phyloP scores from a whole-genome alignment of 1,140 invertebrate species.

The Drosophila nasuta region DNA sequence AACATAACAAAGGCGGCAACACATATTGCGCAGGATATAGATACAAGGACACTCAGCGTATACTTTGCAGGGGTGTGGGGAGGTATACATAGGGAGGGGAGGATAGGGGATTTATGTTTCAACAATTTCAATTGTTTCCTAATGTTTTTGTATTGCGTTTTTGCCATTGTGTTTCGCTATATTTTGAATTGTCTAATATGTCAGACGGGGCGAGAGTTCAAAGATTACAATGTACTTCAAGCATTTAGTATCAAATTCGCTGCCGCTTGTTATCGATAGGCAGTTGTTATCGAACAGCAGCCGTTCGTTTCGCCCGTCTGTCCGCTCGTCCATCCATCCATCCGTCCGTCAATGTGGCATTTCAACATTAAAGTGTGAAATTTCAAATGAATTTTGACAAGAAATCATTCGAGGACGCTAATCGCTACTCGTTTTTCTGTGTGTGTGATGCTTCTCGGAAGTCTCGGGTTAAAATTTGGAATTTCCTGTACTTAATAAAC shows the following conservation, averaged over 20 bases:
- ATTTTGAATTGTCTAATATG: slow-evolving; percentile 63
- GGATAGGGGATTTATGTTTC: slow-evolving; percentile 70
- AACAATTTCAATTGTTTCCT: slow-evolving; percentile 80
- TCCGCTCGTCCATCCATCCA: not conserved
- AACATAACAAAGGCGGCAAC: slow-evolving; percentile 62
- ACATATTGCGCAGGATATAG: slow-evolving; percentile 76
- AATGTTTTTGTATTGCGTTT: slow-evolving; percentile 79
- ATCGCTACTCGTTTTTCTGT: slow-evolving; percentile 11
- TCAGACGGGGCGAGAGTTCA: slow-evolving; percentile 64
- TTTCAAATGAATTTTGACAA: slow-evolving; percentile 78
- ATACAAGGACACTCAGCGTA: slow-evolving; percentile 39
- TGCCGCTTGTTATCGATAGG: slow-evolving; percentile 49
- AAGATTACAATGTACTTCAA: slow-evolving; percentile 56
- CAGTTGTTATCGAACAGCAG: slow-evolving; percentile 25
- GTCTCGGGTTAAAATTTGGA: slow-evolving; percentile 69
- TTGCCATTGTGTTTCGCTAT: slow-evolving; percentile 67
- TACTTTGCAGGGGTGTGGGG: slow-evolving; percentile 42
- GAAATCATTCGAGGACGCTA: slow-evolving; percentile 31
- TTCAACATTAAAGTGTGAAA: slow-evolving; percentile 73
- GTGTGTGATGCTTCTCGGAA: slow-evolving; percentile 57
- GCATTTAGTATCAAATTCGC: slow-evolving; percentile 60
- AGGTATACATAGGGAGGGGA: slow-evolving; percentile 9
- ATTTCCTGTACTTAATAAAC: slow-evolving; percentile 72
- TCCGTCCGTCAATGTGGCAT: slow-evolving; percentile 14
- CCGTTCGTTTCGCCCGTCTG: not conserved